Evolutionary conservation across 2,797 vertebrate genomes (phyloP).

Genomic region (Rhinoraja longicauda): DNA sequence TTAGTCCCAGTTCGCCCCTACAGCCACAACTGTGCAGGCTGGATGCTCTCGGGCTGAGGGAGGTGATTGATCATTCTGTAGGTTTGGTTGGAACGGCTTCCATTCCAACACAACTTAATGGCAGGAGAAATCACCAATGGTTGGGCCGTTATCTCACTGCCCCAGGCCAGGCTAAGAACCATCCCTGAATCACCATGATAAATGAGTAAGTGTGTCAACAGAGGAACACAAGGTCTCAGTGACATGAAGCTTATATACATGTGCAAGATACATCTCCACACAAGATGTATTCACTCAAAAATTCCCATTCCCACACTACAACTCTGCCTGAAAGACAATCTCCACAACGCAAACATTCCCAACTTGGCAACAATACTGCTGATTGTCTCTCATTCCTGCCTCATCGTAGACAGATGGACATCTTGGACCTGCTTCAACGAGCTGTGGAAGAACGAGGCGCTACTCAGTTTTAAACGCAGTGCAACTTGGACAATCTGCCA

Average conservation of each 20-base stretch:
- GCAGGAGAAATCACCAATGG: neutral
- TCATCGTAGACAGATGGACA: too few relatives aligned
- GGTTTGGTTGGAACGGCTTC: neutral
- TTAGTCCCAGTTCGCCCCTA: too few relatives aligned
- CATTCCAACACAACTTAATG: too few relatives aligned
- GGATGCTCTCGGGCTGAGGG: too few relatives aligned
- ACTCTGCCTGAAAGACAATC: neutral
- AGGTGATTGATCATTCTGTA: neutral
- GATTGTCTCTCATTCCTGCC: neutral
- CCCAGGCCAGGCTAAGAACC: neutral
- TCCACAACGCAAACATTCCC: neutral
- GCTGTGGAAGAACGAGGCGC: neutral
- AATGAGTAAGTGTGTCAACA: too few relatives aligned
- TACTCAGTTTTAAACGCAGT: neutral
- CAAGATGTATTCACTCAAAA: neutral
- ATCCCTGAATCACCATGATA: neutral
- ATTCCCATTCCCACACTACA: neutral
- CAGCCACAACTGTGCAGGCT: neutral
- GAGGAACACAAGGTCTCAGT: neutral
- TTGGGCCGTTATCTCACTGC: neutral
- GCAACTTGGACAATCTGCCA: neutral
- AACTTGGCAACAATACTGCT: neutral
- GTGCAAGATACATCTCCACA: neutral
- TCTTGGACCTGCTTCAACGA: neutral
- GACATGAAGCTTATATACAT: neutral